A percentile compares a stretch with the other conserved stretches of the same genome.
Conservation (phyloP, 1,140 invertebrate species). For the Lutraria rhynchaena region DNA sequence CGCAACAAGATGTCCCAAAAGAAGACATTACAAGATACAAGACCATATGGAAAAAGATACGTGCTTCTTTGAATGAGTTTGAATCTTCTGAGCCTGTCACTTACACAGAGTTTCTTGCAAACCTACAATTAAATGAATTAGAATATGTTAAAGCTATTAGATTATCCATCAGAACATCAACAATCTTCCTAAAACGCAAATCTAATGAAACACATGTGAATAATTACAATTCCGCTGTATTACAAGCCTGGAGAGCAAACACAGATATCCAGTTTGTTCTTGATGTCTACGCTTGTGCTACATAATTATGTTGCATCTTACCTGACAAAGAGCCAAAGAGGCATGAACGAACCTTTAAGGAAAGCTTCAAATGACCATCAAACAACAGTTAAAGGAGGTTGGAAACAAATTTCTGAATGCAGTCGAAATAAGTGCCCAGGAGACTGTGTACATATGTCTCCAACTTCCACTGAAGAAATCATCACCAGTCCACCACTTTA, state of each 20-base stretch:
- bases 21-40: not conserved
- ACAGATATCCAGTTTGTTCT: slow-evolving; percentile 63
- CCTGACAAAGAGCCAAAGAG: slow-evolving; percentile 61
- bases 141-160: slow-evolving; percentile 54
- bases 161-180: slow-evolving; percentile 47
- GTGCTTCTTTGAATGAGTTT: slow-evolving; percentile 34
- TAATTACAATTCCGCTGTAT: slow-evolving; percentile 26
- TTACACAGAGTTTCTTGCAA: slow-evolving; percentile 41
- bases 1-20: slow-evolving; percentile 25
- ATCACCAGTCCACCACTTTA: slow-evolving; percentile 34
- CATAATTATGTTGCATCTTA: slow-evolving; percentile 64
- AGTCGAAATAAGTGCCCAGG: slow-evolving; percentile 63
- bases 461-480: slow-evolving; percentile 54
- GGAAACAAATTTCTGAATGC: slow-evolving; percentile 62
- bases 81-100: slow-evolving; percentile 16
- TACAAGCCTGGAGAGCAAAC: slow-evolving; percentile 60
- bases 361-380: slow-evolving; percentile 57
- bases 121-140: slow-evolving; percentile 46
- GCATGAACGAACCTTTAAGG: slow-evolving; percentile 56
- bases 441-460: slow-evolving; percentile 52
- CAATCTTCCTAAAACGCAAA: slow-evolving; percentile 56
- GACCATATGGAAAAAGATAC: slow-evolving; percentile 12
- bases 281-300: slow-evolving; percentile 65
- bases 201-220: slow-evolving; percentile 56
- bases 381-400: slow-evolving; percentile 56